Conservation (phyloP, 2,888 invertebrate species). For the Epistrophe grossulariae region DNA sequence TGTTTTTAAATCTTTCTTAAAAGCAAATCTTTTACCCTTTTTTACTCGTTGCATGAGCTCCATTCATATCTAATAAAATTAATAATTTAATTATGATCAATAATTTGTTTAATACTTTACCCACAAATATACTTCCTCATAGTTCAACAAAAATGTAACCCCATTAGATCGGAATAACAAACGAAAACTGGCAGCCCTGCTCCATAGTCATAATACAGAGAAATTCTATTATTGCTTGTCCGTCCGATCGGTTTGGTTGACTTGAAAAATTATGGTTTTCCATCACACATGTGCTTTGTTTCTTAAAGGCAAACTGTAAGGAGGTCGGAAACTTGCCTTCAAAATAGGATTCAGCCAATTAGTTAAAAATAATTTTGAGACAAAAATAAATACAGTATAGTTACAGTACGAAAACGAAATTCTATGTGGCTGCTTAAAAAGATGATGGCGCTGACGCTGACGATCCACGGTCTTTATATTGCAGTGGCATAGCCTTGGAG, state of each 20-base stretch:
- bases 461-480: slow-evolving; percentile 25
- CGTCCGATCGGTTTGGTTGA: neutral
- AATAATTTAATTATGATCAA: too few species aligned
- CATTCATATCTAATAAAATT: too few species aligned
- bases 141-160: too few species aligned
- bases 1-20: too few species aligned
- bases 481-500: slow-evolving; percentile 54
- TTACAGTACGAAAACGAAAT: slow-evolving; percentile 9
- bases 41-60: too few species aligned
- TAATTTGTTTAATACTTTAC: too few species aligned
- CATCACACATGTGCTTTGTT: slow-evolving; percentile 13
- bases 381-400: slow-evolving; percentile 37
- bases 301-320: slow-evolving; percentile 41
- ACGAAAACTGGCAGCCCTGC: neutral
- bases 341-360: slow-evolving; percentile 53
- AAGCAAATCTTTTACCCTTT: too few species aligned
- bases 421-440: slow-evolving; percentile 44
- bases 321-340: slow-evolving; percentile 45
- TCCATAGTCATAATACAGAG: slow-evolving; percentile 24
- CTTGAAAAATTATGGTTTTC: slow-evolving; percentile 36
- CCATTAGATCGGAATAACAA: too few species aligned
- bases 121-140: too few species aligned
- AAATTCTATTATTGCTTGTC: slow-evolving; percentile 3
- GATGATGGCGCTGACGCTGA: slow-evolving; percentile 6
- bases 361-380: slow-evolving; percentile 51